These are phyloP conservation scores for Colinus virginianus DNA, from an alignment of 2,113 vertebrate species.

Conservation along the genomic window DNA sequence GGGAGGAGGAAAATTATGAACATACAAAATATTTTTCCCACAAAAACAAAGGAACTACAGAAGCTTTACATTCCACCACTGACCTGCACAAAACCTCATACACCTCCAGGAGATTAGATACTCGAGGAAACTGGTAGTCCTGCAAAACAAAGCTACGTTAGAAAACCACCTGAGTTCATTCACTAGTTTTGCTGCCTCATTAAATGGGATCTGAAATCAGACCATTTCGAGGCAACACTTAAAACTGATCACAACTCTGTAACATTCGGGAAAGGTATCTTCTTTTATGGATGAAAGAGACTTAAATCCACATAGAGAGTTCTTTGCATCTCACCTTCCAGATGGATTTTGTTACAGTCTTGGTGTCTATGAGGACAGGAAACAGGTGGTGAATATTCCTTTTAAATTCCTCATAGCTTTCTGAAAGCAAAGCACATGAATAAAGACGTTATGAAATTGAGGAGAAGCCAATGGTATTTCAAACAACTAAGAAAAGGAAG, in stretches of 20 bases:
- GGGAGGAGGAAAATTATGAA: neutral
- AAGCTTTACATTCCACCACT: neutral
- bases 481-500: neutral
- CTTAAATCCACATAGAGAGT: neutral
- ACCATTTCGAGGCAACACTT: neutral
- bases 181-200: neutral
- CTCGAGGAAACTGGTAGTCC: conserved; percentile 69
- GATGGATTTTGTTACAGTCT: conserved; percentile 73
- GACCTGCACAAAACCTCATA: conserved; percentile 73
- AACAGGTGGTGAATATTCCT: conserved; percentile 78
- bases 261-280: neutral
- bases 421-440: conserved; percentile 51
- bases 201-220: neutral
- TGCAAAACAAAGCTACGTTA: conserved; percentile 15
- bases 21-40: neutral
- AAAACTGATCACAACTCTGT: neutral
- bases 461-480: neutral
- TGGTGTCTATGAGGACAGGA: conserved; percentile 81
- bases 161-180: neutral
- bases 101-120: conserved; percentile 61
- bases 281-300: neutral
- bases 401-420: conserved; percentile 81
- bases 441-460: neutral
- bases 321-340: conserved; percentile 71
- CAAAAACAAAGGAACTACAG: neutral